A percentile compares a stretch with the other conserved stretches of the same genome.
Conservation (phyloP, 2,797 vertebrate genomes). For the Paramormyrops hopkinsi region DNA sequence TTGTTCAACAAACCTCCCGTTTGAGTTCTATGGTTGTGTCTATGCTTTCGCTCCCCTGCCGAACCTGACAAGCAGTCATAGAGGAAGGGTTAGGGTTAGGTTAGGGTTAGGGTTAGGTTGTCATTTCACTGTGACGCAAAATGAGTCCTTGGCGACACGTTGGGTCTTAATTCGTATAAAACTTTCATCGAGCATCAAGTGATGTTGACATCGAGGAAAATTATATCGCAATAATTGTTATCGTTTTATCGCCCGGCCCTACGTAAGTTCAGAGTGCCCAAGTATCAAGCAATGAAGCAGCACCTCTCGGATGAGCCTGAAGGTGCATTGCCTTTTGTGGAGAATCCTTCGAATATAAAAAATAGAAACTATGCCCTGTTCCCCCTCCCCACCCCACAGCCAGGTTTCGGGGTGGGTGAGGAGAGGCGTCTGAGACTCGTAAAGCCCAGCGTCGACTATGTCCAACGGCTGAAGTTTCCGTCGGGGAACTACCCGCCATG, state of each 20-base stretch:
- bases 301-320: neutral
- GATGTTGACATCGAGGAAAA: neutral
- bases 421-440: conserved; percentile 68
- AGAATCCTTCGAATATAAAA: neutral
- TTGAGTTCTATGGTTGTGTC: neutral
- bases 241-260: neutral
- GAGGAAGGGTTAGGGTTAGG: neutral
- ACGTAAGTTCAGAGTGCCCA: neutral
- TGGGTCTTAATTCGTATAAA: neutral
- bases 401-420: conserved; percentile 57
- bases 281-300: neutral
- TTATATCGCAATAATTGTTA: neutral
- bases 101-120: neutral
- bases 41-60: neutral
- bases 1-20: neutral
- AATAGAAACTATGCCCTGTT: neutral
- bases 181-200: neutral
- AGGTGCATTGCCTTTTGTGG: neutral
- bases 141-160: neutral
- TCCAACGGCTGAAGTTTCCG: conserved; percentile 78
- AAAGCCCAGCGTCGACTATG: conserved; percentile 84
- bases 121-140: neutral
- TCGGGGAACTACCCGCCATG: conserved; percentile 89
- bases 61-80: neutral
- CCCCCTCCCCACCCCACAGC: conserved; percentile 44